phyloP scores from a whole-genome alignment of 2,888 invertebrate species.

The Tachystola acroxantha region DNA sequence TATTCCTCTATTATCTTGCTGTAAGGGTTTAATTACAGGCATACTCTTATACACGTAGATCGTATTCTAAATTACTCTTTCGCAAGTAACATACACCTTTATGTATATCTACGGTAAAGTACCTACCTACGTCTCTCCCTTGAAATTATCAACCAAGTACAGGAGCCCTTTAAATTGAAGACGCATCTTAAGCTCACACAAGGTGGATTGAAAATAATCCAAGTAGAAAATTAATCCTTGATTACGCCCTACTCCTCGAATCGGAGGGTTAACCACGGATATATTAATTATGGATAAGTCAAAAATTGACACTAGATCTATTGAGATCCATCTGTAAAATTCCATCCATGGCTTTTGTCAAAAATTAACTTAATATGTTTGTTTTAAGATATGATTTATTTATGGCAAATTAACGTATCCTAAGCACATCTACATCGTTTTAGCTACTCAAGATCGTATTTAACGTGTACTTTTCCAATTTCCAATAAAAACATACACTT shows the following conservation, averaged over 20 bases:
- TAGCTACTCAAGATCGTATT: too few relatives aligned
- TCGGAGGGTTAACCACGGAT: constrained; percentile 39
- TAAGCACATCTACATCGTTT: too few relatives aligned
- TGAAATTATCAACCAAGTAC: constrained; percentile 44
- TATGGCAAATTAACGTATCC: too few relatives aligned
- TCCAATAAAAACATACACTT: too few relatives aligned
- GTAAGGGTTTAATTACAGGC: too few relatives aligned
- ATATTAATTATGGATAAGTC: constrained; percentile 24
- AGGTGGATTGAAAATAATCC: constrained; percentile 75
- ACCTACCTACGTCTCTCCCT: constrained; percentile 16
- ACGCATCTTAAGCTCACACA: constrained; percentile 60
- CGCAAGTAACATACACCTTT: too few relatives aligned
- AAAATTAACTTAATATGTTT: too few relatives aligned
- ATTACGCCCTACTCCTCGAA: constrained; percentile 61
- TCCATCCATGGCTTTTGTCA: too few relatives aligned
- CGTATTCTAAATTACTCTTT: constrained; percentile 2
- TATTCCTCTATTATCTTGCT: too few relatives aligned
- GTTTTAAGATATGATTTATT: too few relatives aligned
- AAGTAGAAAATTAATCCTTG: constrained; percentile 77
- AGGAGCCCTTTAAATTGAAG: constrained; percentile 60
- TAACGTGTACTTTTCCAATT: too few relatives aligned
- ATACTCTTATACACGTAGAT: neutral
- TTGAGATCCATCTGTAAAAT: too few relatives aligned
- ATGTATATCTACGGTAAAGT: neutral
- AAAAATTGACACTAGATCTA: neutral